Evolutionary conservation across 1,140 invertebrate species (phyloP).

Genomic region (Protaetia brevitarsis): DNA sequence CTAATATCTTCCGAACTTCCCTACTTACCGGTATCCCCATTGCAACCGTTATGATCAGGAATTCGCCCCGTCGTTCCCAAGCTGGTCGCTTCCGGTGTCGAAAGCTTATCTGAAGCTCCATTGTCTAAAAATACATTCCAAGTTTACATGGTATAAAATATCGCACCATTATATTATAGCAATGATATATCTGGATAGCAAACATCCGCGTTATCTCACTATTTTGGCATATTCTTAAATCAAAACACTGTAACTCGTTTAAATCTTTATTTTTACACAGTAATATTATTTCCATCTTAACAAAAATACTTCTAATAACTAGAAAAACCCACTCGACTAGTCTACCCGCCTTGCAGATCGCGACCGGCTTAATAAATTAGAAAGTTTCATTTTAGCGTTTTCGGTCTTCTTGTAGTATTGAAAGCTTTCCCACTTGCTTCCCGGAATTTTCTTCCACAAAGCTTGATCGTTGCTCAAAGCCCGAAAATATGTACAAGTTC

Average conservation of each 20-base stretch:
- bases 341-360: not conserved
- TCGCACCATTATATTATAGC: not conserved
- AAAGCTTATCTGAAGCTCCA: conserved; percentile 27
- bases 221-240: not conserved
- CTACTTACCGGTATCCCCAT: conserved; percentile 42
- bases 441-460: conserved; percentile 24
- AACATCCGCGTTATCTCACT: not conserved
- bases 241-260: too few species aligned
- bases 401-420: not conserved
- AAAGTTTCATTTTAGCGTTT: not conserved
- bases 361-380: not conserved
- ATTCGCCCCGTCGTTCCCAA: conserved; percentile 41
- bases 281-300: too few species aligned
- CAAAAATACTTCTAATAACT: not conserved
- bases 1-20: too few species aligned
- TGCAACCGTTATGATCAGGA: conserved; percentile 35
- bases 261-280: too few species aligned
- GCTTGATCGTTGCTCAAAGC: conserved; percentile 9
- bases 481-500: conserved; percentile 27
- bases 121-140: conserved; percentile 34
- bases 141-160: not conserved
- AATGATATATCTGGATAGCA: not conserved
- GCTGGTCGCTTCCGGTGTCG: conserved; percentile 38
- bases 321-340: not conserved
- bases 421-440: not conserved